These are phyloP conservation scores for Zaprionus bogoriensis DNA, from an alignment of 2,888 invertebrate species.

Conservation along the genomic window DNA sequence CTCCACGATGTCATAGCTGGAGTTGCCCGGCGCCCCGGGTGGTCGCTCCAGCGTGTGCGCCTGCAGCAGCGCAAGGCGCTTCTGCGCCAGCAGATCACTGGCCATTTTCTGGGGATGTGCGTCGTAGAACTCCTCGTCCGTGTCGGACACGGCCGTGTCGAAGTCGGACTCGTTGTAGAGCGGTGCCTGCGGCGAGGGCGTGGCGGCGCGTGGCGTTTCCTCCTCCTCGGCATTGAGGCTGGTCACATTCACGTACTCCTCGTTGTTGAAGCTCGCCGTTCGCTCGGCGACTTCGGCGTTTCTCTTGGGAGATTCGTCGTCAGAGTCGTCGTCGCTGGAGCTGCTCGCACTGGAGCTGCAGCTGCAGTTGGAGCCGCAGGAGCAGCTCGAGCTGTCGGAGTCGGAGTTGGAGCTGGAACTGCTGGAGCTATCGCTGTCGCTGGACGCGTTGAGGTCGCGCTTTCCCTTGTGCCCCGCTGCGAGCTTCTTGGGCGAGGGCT, in stretches of 20 bases:
- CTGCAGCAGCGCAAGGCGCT: slow-evolving; percentile 87
- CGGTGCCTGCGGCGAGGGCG: slow-evolving; percentile 83
- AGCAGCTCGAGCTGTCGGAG: slow-evolving; percentile 90
- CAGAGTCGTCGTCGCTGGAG: slow-evolving; percentile 85
- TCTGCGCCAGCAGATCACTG: slow-evolving; percentile 89
- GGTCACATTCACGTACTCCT: slow-evolving; percentile 52
- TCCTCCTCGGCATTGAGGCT: slow-evolving; percentile 81
- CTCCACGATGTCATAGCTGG: slow-evolving; percentile 85
- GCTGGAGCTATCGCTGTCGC: slow-evolving; percentile 84
- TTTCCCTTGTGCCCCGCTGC: slow-evolving; percentile 11
- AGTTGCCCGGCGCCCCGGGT: slow-evolving; percentile 80
- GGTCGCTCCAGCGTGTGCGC: slow-evolving; percentile 85
- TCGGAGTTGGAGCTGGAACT: slow-evolving; percentile 90
- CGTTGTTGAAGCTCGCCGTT: slow-evolving; percentile 7
- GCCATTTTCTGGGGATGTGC: slow-evolving; percentile 90
- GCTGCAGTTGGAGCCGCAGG: slow-evolving; percentile 92
- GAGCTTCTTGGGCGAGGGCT: slow-evolving; percentile 37
- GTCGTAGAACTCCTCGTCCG: slow-evolving; percentile 95
- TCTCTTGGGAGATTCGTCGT: slow-evolving; percentile 84
- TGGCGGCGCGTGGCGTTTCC: slow-evolving; percentile 16
- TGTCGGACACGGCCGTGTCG: slow-evolving; percentile 92
- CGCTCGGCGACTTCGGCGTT: slow-evolving; percentile 44
- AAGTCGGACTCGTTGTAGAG: slow-evolving; percentile 91
- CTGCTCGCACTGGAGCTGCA: slow-evolving; percentile 88
- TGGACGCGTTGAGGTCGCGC: slow-evolving; percentile 64